Base-by-base conservation (phyloP, 2,113 vertebrate species). In the Origma solitaria region DNA sequence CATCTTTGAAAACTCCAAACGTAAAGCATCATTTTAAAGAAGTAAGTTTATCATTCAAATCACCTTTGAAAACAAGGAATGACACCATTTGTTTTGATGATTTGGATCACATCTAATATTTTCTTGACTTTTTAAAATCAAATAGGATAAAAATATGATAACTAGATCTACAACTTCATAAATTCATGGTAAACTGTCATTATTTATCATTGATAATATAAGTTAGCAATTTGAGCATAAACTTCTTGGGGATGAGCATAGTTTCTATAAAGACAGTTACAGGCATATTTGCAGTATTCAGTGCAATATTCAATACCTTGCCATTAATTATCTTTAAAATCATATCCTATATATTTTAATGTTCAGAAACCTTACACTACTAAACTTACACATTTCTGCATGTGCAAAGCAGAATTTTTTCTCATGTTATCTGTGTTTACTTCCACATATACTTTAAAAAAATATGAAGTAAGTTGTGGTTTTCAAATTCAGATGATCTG, bases 401-500 rank as follows among this genome's bases (percentile, higher is more conserved):
- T 38, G 15, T 45, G 33, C 4, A 40, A 80, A 91, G 18, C 10
- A 44, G 33, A 83, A 53, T 50, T 77, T 24, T 73, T 90, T 75
- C 23, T 84, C 22, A 5, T 27, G 20, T 58, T 92, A 33, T 35
- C 40, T 51, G 35, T 70, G 31, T 15, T 50, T 69, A 33, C n/a
- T 80, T 56, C 21, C 38, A 72, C 8, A 23, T 30, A 21, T 2
- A 54, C 15, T 56, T 61, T 49, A 27, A 82, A 92, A 92, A 92
- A 82, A 73, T 47, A 73, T 12, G 35, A 87, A 61, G 24, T 45
- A 84, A 86, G 11, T 51, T 81, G 37, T 70, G 45, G 7, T 58
- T 91, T 96, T 95, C 64, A 90, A 70, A 94, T 85, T 95, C 82
- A 88, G 60, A 71, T 68, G 47, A 92, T 86, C 64, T 86, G 56